Base-by-base conservation (phyloP, 1,140 invertebrate genomes). In the Antheraea pernyi region DNA sequence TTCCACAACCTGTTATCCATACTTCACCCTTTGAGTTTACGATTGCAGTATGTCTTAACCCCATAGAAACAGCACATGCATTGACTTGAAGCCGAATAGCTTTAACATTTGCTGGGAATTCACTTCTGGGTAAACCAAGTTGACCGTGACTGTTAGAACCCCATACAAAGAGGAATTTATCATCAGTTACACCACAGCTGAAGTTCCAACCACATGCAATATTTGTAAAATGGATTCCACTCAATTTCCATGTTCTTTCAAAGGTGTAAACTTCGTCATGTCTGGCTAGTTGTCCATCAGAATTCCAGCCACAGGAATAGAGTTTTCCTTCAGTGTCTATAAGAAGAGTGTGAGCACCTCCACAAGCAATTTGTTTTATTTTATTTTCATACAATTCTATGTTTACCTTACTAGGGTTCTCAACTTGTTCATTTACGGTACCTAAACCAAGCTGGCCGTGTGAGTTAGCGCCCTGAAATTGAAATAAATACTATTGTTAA, bases 221-320 rank as follows among this genome's bases (percentile, higher is more conserved):
- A 70, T 93, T 90, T 59, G 89, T 92, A 74, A 96, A 94, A 74
- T 89, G 92, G 69, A 94, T 91, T 76, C 93, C 92, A 83, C 92
- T 92, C 42, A 94, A 80, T 59, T 88, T 86, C 88, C 93, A 94
- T 65, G 93, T 91, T 74, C 93, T 92, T 71, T 93, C 90, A 84
- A 93, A 95, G 68, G 75, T 94, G 80, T 86, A 80, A n/a, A 82
- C 94, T 86, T 94, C 88, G 80, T 83, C 76, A 65, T 85, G 78
- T 19, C 94, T 85, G 18, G 96, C 97, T 19, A 97, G 81, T 88
- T 98, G 97, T 3, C 96, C 95, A 84, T 95, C 96, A 77, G 95
- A 94, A 91, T 98, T 98, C 96, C 96, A 97, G 7, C 98, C 98
- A 93, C 97, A 98, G 48, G 95, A 94, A 83, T 95, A 98, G 10